phyloP scores from a whole-genome alignment of 2,888 invertebrate species.

The Megaustenia siamemsis region DNA sequence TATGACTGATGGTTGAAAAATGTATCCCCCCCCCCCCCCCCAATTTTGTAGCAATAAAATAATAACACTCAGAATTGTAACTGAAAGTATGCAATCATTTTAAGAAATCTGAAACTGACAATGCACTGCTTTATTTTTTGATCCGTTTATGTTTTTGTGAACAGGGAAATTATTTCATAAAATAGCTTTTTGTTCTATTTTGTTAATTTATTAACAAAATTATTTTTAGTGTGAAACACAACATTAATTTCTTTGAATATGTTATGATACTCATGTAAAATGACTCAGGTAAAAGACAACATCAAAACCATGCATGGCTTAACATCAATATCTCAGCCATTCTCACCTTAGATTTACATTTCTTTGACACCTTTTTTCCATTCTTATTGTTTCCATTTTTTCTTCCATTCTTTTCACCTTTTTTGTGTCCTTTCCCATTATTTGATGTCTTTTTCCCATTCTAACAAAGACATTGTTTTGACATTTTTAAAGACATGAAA shows the following conservation, averaged over 20 bases:
- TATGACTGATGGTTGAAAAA: too few relatives aligned
- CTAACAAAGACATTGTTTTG: slow-evolving; percentile 15
- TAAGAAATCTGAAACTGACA: too few relatives aligned
- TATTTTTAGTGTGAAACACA: not conserved
- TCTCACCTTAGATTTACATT: slow-evolving; percentile 47
- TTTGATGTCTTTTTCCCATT: slow-evolving; percentile 32
- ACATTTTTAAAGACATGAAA: not conserved
- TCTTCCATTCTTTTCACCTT: slow-evolving; percentile 4
- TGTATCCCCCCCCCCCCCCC: too few relatives aligned
- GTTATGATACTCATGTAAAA: not conserved
- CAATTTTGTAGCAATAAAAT: too few relatives aligned
- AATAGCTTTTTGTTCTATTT: not conserved
- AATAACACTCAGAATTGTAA: too few relatives aligned
- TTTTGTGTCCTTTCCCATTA: slow-evolving; percentile 10
- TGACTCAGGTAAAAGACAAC: not conserved
- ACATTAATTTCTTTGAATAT: not conserved
- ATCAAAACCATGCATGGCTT: slow-evolving; percentile 23
- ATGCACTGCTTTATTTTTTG: too few relatives aligned
- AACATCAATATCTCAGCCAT: not conserved
- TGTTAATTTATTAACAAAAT: not conserved
- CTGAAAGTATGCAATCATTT: too few relatives aligned
- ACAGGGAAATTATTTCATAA: too few relatives aligned
- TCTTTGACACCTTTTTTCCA: slow-evolving; percentile 24
- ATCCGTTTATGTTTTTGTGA: too few relatives aligned
- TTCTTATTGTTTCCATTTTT: slow-evolving; percentile 37